phyloP scores from a whole-genome alignment of 1,140 invertebrate species.

The Megathymus violae region DNA sequence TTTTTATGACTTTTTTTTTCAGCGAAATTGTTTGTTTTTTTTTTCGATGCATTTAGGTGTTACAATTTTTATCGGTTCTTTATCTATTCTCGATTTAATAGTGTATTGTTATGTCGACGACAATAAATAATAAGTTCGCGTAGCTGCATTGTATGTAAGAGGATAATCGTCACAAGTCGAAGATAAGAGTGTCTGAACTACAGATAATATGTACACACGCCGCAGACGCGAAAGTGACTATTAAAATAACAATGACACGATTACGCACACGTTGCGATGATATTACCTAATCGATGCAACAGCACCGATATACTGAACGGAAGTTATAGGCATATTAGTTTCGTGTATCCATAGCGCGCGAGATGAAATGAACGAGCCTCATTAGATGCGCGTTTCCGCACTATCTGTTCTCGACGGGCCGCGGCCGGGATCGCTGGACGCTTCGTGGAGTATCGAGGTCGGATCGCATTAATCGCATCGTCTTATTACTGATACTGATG shows the following conservation, averaged over 20 bases:
- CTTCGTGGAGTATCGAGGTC: constrained; percentile 10
- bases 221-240: constrained; percentile 3
- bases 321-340: not conserved
- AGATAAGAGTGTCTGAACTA: no score
- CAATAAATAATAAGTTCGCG: no score
- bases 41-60: no score
- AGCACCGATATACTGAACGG: not conserved
- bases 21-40: no score
- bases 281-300: not conserved
- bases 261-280: not conserved
- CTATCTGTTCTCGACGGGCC: constrained; percentile 3
- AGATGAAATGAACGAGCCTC: constrained; percentile 25
- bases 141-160: not conserved
- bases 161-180: not conserved
- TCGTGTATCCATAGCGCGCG: not conserved
- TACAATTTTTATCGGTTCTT: not conserved
- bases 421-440: not conserved
- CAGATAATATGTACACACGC: no score
- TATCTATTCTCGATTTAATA: not conserved
- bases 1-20: not conserved
- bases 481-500: constrained; percentile 5
- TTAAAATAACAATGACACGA: constrained; percentile 7
- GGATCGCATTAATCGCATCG: not conserved
- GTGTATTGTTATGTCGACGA: no score
- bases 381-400: constrained; percentile 19